These are phyloP conservation scores for Eulemur macaco DNA, from an alignment of 2,113 vertebrate genomes.

Conservation along the genomic window DNA sequence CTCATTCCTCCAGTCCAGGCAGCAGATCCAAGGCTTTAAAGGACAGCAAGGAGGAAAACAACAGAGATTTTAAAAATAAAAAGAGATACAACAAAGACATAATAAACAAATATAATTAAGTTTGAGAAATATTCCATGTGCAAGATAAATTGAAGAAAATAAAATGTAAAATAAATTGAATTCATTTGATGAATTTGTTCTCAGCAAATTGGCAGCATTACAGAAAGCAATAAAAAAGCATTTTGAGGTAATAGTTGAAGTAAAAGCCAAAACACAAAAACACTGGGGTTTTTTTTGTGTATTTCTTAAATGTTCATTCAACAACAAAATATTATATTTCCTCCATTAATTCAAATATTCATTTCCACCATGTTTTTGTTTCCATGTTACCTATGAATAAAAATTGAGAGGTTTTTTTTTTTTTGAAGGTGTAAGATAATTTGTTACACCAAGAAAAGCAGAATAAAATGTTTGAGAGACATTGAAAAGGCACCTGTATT, in stretches of 20 bases:
- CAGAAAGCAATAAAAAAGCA: slow-evolving; percentile 49
- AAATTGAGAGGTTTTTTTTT: background rate
- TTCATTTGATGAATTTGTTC: slow-evolving; percentile 57
- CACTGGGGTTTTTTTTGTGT: background rate
- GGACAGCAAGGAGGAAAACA: background rate
- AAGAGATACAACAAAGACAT: background rate
- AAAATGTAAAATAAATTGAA: slow-evolving; percentile 61
- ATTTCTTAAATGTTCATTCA: background rate
- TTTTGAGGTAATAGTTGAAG: slow-evolving; percentile 32
- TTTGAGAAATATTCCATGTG: slow-evolving; percentile 35
- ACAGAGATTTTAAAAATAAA: background rate
- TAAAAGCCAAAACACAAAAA: slow-evolving; percentile 38
- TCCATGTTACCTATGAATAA: background rate
- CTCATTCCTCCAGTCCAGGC: background rate
- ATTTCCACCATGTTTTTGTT: background rate
- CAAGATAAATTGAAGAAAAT: slow-evolving; percentile 63
- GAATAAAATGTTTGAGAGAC: slow-evolving; percentile 11
- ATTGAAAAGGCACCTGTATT: background rate
- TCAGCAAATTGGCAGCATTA: slow-evolving; percentile 33
- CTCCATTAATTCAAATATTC: slow-evolving; percentile 4
- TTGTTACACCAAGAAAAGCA: background rate
- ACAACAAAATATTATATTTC: slow-evolving; percentile 21
- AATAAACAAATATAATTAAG: slow-evolving; percentile 20
- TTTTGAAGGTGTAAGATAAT: background rate
- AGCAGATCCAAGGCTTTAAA: background rate